phyloP scores from a whole-genome alignment of 2,888 invertebrate genomes.

The Eueremaeus valkanovi region DNA sequence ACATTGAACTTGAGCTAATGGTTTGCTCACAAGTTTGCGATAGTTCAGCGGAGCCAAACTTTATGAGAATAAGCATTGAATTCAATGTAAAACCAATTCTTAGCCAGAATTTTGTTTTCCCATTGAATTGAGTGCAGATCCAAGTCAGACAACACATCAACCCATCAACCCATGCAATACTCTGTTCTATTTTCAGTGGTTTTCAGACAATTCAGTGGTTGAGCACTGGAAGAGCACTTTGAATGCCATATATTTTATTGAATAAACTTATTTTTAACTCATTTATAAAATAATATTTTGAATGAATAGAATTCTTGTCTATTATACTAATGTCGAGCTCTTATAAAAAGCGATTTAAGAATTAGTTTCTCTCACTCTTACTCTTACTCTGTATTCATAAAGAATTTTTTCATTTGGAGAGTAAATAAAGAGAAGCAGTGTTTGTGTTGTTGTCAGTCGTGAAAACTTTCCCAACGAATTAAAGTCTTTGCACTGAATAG shows the following conservation, averaged over 20 bases:
- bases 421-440: conserved; percentile 9
- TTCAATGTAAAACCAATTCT: too few relatives aligned
- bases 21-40: too few relatives aligned
- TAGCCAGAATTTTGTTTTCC: too few relatives aligned
- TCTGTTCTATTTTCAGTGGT: too few relatives aligned
- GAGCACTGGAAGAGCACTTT: neutral
- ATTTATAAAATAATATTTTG: neutral
- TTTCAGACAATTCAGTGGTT: too few relatives aligned
- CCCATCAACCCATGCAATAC: neutral
- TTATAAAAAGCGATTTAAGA: neutral
- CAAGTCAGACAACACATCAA: neutral
- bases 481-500: too few relatives aligned
- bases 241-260: neutral
- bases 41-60: too few relatives aligned
- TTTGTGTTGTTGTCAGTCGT: neutral
- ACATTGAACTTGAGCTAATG: conserved; percentile 1
- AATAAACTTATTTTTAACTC: neutral
- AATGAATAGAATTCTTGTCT: neutral
- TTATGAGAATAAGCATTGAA: too few relatives aligned
- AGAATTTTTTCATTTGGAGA: neutral
- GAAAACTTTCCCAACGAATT: conserved; percentile 9
- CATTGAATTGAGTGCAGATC: neutral
- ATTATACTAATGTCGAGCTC: conserved; percentile 2
- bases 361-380: neutral
- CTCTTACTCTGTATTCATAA: neutral